phyloP scores from a whole-genome alignment of 1,140 invertebrate species.

The Zaprionus tsacasi region DNA sequence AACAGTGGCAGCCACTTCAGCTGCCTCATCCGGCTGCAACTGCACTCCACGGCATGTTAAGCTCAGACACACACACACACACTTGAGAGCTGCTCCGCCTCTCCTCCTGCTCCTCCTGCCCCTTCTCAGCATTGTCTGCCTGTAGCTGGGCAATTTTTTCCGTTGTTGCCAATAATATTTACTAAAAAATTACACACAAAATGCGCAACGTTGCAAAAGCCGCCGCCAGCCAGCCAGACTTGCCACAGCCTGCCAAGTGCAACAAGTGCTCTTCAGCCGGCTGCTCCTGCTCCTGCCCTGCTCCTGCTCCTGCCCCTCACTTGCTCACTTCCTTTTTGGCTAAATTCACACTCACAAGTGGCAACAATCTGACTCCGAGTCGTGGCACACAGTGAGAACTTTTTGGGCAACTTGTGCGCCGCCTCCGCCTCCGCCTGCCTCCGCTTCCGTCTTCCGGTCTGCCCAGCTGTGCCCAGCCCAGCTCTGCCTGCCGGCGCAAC shows the following conservation, averaged over 20 bases:
- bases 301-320: conserved; percentile 22
- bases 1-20: conserved; percentile 74
- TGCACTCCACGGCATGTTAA: conserved; percentile 54
- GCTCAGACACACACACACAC: conserved; percentile 59
- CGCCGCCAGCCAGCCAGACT: conserved; percentile 4
- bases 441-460: conserved; percentile 29
- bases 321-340: conserved; percentile 45
- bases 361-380: conserved; percentile 19
- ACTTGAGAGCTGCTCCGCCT: conserved; percentile 47
- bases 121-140: conserved; percentile 59
- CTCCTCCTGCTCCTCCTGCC: neutral
- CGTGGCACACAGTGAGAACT: conserved; percentile 4
- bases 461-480: neutral
- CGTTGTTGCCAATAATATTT: conserved; percentile 72
- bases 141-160: conserved; percentile 26
- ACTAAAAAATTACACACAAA: conserved; percentile 61
- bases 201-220: conserved; percentile 59
- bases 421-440: no score
- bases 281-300: no score
- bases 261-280: conserved; percentile 47
- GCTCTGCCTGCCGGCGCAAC: conserved; percentile 48
- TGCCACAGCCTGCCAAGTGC: conserved; percentile 46
- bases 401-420: conserved; percentile 55
- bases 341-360: conserved; percentile 55
- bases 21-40: conserved; percentile 28